Evolutionary conservation across 1,140 invertebrate species (phyloP).

Genomic region (Micrasema minimum): DNA sequence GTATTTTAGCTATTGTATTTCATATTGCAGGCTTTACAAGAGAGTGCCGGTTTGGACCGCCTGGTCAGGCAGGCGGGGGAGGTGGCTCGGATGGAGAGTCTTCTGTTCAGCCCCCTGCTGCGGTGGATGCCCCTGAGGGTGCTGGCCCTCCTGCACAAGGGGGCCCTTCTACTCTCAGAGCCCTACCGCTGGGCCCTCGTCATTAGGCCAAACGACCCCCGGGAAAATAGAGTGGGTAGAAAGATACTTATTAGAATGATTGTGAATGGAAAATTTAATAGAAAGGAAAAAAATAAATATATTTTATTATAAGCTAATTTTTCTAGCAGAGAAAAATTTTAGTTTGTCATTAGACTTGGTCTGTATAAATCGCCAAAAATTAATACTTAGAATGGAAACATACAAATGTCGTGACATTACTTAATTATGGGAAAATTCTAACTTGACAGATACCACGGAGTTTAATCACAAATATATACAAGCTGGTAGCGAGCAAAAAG

Average conservation of each 20-base stretch:
- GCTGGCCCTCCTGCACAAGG: conserved; percentile 72
- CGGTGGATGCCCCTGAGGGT: conserved; percentile 74
- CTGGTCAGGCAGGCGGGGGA: conserved; percentile 83
- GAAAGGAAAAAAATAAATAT: too few species aligned
- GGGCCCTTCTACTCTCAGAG: conserved; percentile 76
- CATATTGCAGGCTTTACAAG: conserved; percentile 75
- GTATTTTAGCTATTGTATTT: neutral
- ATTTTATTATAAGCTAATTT: too few species aligned
- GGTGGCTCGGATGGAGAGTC: conserved; percentile 81
- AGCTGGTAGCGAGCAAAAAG: conserved; percentile 76
- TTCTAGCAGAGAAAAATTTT: too few species aligned
- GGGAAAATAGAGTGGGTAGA: conserved; percentile 71
- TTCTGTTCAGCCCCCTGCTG: conserved; percentile 81
- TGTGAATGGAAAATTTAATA: too few species aligned
- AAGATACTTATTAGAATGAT: too few species aligned
- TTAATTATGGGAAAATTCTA: too few species aligned
- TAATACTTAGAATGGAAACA: too few species aligned
- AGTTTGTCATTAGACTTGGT: too few species aligned
- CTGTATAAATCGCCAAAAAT: too few species aligned
- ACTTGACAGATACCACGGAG: conserved; percentile 74
- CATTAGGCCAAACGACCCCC: conserved; percentile 81
- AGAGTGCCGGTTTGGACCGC: conserved; percentile 81
- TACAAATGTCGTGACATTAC: too few species aligned
- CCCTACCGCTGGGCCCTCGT: conserved; percentile 77
- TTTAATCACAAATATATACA: conserved; percentile 76